phyloP scores from a whole-genome alignment of 35 echinoderm and acorn worm genomes.

The Eucidaris tribuloides region DNA sequence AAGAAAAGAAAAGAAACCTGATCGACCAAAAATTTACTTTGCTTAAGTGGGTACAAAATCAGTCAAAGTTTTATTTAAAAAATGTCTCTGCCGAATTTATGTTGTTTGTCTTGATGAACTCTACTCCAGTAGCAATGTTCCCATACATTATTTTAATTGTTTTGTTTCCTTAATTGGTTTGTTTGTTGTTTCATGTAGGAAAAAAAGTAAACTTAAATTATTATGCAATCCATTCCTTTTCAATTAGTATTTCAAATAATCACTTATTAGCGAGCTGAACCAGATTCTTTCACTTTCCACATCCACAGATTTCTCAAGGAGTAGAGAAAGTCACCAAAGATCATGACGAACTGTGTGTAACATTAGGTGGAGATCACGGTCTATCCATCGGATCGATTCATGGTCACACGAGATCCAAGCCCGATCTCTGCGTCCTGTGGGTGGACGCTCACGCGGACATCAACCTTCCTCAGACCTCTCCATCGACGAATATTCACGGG shows the following conservation, averaged over 20 bases:
- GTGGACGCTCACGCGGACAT: conserved; percentile 95
- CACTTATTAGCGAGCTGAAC: too few species aligned
- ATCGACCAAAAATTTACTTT: too few species aligned
- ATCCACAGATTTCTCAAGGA: conserved; percentile 57
- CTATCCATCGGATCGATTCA: conserved; percentile 81
- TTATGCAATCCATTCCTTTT: too few species aligned
- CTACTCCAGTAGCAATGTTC: neutral
- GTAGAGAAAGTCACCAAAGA: conserved; percentile 64
- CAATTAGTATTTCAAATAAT: too few species aligned
- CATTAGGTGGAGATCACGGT: conserved; percentile 87
- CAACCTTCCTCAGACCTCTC: conserved; percentile 76
- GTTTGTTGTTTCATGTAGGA: too few species aligned
- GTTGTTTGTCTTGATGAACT: neutral
- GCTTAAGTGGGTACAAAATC: too few species aligned
- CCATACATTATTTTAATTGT: neutral
- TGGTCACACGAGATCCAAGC: conserved; percentile 76
- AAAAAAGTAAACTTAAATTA: too few species aligned
- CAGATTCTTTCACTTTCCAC: neutral
- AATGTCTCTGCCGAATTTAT: too few species aligned
- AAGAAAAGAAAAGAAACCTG: too few species aligned
- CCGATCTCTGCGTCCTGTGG: conserved; percentile 88
- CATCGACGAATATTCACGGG: conserved; percentile 78
- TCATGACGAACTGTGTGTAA: conserved; percentile 66
- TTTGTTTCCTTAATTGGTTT: neutral
- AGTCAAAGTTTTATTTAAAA: too few species aligned